Percentiles rank a stretch among this genome's conserved stretches.
Evolutionary conservation across 2,888 invertebrate genomes (phyloP).

Genomic region (Scelioninae gen. 1): DNA sequence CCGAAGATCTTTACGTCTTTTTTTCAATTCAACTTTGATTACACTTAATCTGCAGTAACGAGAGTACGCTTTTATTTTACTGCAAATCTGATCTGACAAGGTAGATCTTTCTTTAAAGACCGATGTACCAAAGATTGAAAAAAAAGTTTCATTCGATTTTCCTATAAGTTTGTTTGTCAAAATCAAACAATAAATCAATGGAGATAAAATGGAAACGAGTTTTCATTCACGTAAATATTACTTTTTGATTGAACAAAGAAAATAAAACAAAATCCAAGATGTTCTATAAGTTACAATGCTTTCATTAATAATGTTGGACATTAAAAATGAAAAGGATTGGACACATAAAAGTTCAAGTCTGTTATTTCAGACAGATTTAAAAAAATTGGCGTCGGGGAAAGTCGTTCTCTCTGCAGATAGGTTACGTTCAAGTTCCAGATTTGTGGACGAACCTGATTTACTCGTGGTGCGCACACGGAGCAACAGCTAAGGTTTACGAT

Average conservation of each 20-base stretch:
- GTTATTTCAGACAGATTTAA: constrained; percentile 38
- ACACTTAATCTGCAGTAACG: constrained; percentile 28
- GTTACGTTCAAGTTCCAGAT: constrained; percentile 66
- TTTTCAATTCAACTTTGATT: constrained; percentile 43
- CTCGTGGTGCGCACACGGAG: constrained; percentile 69
- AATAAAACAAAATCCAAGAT: constrained; percentile 8
- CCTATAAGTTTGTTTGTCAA: too few species aligned
- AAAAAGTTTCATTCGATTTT: neutral
- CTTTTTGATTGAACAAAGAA: neutral
- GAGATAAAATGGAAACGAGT: too few species aligned
- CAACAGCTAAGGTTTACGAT: constrained; percentile 73
- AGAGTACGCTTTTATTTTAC: constrained; percentile 41
- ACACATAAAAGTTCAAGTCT: constrained; percentile 23
- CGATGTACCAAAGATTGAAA: too few species aligned
- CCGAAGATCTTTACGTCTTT: constrained; percentile 28
- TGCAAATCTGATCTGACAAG: constrained; percentile 28
- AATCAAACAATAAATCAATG: neutral
- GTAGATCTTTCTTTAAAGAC: too few species aligned
- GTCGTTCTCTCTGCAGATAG: constrained; percentile 48
- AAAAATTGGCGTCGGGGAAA: constrained; percentile 49
- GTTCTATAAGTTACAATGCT: constrained; percentile 2
- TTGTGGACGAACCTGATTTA: constrained; percentile 75
- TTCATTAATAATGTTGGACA: neutral
- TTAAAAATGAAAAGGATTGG: constrained; percentile 24
- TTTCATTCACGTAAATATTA: neutral